Conservation (phyloP, 2,797 vertebrate genomes). For the Sebastes nivosus region DNA sequence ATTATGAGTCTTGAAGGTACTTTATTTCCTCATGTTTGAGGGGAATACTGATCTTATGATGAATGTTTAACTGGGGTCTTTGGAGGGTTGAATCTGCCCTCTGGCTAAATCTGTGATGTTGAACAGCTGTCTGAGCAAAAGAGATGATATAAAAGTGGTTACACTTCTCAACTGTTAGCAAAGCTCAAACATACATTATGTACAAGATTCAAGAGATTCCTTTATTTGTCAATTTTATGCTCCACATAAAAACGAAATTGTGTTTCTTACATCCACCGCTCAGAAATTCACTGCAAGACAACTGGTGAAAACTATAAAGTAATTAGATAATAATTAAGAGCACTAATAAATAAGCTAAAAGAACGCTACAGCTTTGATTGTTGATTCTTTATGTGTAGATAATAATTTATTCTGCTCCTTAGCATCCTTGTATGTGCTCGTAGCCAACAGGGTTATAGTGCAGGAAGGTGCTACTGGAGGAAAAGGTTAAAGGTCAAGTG, state of each 20-base stretch:
- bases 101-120: conserved; percentile 16
- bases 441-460: not conserved
- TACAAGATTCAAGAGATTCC: no score
- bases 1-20: not conserved
- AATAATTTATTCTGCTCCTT: not conserved
- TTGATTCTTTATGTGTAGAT: not conserved
- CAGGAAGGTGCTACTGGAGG: not conserved
- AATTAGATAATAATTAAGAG: no score
- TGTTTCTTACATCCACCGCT: no score
- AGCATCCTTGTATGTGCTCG: not conserved
- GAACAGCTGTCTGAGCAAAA: not conserved
- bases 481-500: not conserved
- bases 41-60: not conserved
- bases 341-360: no score
- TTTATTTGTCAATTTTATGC: no score
- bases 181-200: not conserved
- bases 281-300: no score
- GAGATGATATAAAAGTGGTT: not conserved
- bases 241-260: no score
- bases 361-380: no score
- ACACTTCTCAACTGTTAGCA: not conserved
- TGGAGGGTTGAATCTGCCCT: conserved; percentile 28
- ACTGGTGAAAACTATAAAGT: no score
- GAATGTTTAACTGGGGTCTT: conserved; percentile 19
- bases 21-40: not conserved